These are phyloP conservation scores for Vannuccia rotundouncinata DNA, from an alignment of 2,888 invertebrate genomes.

Conservation along the genomic window DNA sequence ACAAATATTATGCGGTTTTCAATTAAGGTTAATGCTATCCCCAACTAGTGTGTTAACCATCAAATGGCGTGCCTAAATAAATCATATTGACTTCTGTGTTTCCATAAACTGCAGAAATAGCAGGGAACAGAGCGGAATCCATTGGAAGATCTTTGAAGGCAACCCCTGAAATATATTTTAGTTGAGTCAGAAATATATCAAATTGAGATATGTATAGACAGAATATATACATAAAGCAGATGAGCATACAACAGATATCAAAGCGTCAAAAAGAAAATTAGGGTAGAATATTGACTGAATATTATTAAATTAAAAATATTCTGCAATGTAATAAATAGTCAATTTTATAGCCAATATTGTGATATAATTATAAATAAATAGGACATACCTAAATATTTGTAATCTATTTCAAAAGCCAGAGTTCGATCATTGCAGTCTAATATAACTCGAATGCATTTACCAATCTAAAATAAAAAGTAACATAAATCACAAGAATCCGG, in stretches of 20 bases:
- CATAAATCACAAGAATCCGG: too few species aligned
- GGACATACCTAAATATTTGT: background rate
- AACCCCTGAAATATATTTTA: too few species aligned
- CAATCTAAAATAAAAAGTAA: conserved; percentile 67
- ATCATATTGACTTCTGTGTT: conserved; percentile 99
- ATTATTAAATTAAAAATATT: background rate
- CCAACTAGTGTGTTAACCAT: too few species aligned
- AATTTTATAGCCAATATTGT: background rate
- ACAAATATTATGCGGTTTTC: too few species aligned
- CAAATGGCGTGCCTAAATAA: conserved; percentile 87
- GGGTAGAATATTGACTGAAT: too few species aligned
- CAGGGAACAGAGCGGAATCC: conserved; percentile 85
- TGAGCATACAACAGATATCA: too few species aligned
- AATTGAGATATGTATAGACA: too few species aligned
- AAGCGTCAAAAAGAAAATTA: too few species aligned
- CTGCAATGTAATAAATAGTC: background rate
- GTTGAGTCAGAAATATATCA: too few species aligned
- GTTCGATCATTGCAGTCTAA: conserved; percentile 95
- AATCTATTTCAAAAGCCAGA: conserved; percentile 78
- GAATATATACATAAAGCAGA: too few species aligned
- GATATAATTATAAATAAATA: background rate
- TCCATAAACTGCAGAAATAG: conserved; percentile 94
- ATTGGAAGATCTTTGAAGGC: too few species aligned
- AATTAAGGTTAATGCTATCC: too few species aligned
- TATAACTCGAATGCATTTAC: conserved; percentile 89